Conservation (phyloP, 2,888 invertebrate species). For the Cordilura impudica region DNA sequence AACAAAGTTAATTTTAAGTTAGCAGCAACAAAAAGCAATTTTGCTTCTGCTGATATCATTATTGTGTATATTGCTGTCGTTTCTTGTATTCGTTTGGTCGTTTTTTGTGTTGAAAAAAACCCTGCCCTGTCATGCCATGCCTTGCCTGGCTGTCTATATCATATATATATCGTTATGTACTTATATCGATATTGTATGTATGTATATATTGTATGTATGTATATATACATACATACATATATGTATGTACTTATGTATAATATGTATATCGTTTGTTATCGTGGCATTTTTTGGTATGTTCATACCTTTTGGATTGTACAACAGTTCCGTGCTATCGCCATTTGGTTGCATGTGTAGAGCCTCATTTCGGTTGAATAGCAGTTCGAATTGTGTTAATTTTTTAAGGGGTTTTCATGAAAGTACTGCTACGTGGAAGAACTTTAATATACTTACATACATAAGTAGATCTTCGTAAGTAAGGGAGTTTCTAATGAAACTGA, state of each 20-base stretch:
- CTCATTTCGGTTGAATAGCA: not conserved
- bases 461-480: too few relatives aligned
- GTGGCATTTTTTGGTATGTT: not conserved
- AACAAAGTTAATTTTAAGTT: conserved; percentile 61
- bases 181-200: not conserved
- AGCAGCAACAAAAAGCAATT: conserved; percentile 58
- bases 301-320: not conserved
- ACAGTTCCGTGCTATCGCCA: not conserved
- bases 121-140: conserved; percentile 41
- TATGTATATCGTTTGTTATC: not conserved
- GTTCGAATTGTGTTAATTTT: too few relatives aligned
- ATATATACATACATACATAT: conserved; percentile 2
- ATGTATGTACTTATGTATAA: conserved; percentile 6
- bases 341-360: not conserved
- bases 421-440: too few relatives aligned
- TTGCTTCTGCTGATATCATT: conserved; percentile 55
- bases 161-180: not conserved
- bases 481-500: too few relatives aligned
- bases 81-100: conserved; percentile 3
- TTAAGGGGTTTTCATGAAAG: too few relatives aligned
- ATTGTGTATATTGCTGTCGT: conserved; percentile 22
- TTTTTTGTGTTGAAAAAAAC: conserved; percentile 15
- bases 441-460: too few relatives aligned
- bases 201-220: not conserved
- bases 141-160: conserved; percentile 3